A percentile compares a stretch with the other conserved stretches of the same genome.
Conservation (phyloP, 2,113 vertebrate species). For the Cinclus mexicanus region DNA sequence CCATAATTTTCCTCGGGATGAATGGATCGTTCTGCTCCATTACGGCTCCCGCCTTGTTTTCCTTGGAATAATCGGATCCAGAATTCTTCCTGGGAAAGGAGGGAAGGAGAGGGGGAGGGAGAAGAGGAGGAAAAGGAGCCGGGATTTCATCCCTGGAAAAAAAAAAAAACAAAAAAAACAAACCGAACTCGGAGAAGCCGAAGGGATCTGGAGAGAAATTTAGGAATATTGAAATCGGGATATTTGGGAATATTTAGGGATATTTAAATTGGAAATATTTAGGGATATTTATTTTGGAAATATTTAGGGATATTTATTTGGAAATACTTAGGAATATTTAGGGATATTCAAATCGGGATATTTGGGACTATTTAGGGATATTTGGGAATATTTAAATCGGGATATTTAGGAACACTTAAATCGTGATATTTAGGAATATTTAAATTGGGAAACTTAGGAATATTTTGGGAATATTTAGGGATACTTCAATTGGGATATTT, state of each 20-base stretch:
- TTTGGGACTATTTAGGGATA: neutral
- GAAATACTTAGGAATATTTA: neutral
- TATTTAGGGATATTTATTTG: neutral
- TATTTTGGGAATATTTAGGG: neutral
- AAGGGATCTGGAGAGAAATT: fast-evolving
- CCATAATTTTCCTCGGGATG: constrained; percentile 47
- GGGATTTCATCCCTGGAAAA: neutral
- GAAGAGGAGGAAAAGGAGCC: neutral
- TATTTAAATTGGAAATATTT: neutral
- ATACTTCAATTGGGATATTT: neutral
- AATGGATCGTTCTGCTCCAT: neutral
- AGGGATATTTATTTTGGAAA: neutral
- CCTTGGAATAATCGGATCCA: constrained; percentile 44
- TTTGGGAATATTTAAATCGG: neutral
- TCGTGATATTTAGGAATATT: neutral
- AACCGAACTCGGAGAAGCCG: too few relatives aligned
- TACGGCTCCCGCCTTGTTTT: constrained; percentile 32
- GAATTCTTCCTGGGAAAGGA: neutral
- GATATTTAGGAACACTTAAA: neutral
- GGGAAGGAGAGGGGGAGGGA: neutral
- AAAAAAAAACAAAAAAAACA: neutral
- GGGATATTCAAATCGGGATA: neutral
- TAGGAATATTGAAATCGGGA: neutral
- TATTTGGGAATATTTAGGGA: neutral
- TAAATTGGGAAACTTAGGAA: neutral